Conservation (phyloP, 2,113 vertebrate genomes). For the human region GRCh38 chr3:124404001-124404500, state of each 20-base stretch:
- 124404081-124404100: background rate
- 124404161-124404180: background rate
- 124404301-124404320: background rate
- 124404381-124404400: background rate
- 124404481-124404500: background rate
- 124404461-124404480: background rate
- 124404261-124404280: background rate
- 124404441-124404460: background rate
- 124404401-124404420: background rate
- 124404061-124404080: background rate
- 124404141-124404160: background rate
- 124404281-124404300: background rate
- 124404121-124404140: background rate
- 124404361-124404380: background rate
- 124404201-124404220: constrained; percentile 40
- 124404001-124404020: background rate
- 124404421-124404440: background rate
- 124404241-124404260: background rate
- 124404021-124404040: background rate
- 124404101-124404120: background rate
- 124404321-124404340: background rate
- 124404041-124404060: background rate
- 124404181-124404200: background rate
- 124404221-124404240: background rate
- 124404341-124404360: background rate